Evolutionary conservation across 2,888 invertebrate species (phyloP), one percentile per base, ranked within the genome.

Genomic region (Electrophaes corylata): DNA sequence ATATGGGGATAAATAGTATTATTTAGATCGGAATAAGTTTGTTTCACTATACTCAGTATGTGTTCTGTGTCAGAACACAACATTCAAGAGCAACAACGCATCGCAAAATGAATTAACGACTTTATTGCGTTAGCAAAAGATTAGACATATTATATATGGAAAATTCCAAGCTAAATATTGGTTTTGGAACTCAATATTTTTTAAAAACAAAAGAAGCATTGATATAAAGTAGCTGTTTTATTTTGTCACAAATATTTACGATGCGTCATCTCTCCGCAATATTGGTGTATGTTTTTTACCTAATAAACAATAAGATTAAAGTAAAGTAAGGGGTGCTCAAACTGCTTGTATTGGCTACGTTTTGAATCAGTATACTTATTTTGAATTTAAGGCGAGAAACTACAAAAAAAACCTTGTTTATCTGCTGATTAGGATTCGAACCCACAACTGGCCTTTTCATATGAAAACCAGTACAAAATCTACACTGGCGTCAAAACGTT

Each of bases 21-120:
- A 3, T n/a, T 33, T 12, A 16, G 18, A 40, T 48, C 53, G 14
- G 40, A 62, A 64, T 61, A 57, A 51, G 60, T 60, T 57, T 60
- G 62, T 52, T 52, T 44, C 16, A 11, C 3, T 4, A 18, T 29
- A 29, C 26, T 29, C 26, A 10, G 10, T n/a, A n/a, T n/a, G n/a
- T n/a, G n/a, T n/a, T n/a, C n/a, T n/a, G n/a, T 8, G 26, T 29
- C 26, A 29, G 26, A 10, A 10, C 10, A 29, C 6, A 29, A 29
- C 26, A 10, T 29, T 10, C 2, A 29, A 2, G 26, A 8, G 6
- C 10, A 10, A 29, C 10, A 29, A 29, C 26, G 26, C 26, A 29
- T 29, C 26, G 10, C 26, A 29, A 29, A 29, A 29, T 8, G 26
- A 1, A 29, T 6, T 29, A 10, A 8, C 26, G 10, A 29, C 1